Percentiles rank a stretch among this genome's conserved stretches.
phyloP scores from a whole-genome alignment of 1,140 invertebrate genomes.

The Caenorhabditis briggsae region DNA sequence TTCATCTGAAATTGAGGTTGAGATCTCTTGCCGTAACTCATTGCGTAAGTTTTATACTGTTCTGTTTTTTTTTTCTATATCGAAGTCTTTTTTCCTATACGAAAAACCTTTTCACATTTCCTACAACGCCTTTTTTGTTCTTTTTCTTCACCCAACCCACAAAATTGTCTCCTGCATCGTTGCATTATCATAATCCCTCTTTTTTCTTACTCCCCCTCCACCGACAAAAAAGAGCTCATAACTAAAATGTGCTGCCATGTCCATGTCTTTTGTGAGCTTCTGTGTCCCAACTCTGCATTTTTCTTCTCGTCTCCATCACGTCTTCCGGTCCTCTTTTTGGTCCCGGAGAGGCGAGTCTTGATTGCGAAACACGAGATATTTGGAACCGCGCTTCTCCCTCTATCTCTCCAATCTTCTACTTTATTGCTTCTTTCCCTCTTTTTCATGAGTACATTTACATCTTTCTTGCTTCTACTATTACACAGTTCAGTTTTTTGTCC shows the following conservation, averaged over 20 bases:
- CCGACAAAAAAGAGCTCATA: conserved; percentile 15
- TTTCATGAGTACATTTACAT: not conserved
- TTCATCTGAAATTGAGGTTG: not conserved
- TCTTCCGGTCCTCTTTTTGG: conserved; percentile 28
- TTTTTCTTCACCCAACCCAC: not conserved
- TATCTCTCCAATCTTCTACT: not conserved
- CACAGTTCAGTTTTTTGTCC: not conserved
- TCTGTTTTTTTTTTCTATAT: not conserved
- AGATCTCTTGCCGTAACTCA: not conserved
- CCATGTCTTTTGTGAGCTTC: not conserved
- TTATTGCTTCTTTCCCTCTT: conserved; percentile 2
- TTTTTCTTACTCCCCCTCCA: not conserved
- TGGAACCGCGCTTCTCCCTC: not conserved
- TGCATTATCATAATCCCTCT: conserved; percentile 25
- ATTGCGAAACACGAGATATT: conserved; percentile 47
- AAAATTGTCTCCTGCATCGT: not conserved
- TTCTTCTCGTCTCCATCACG: conserved; percentile 10
- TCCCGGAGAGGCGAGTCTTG: conserved; percentile 7
- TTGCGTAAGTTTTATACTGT: not conserved
- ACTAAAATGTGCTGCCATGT: not conserved
- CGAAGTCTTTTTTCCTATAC: not conserved
- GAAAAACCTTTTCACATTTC: too few relatives aligned
- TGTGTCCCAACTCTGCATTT: conserved; percentile 24
- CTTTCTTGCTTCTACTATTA: not conserved
- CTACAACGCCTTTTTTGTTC: not conserved